These are phyloP conservation scores for Aphyosemion australe DNA, from an alignment of 2,113 vertebrate species.

Conservation along the genomic window DNA sequence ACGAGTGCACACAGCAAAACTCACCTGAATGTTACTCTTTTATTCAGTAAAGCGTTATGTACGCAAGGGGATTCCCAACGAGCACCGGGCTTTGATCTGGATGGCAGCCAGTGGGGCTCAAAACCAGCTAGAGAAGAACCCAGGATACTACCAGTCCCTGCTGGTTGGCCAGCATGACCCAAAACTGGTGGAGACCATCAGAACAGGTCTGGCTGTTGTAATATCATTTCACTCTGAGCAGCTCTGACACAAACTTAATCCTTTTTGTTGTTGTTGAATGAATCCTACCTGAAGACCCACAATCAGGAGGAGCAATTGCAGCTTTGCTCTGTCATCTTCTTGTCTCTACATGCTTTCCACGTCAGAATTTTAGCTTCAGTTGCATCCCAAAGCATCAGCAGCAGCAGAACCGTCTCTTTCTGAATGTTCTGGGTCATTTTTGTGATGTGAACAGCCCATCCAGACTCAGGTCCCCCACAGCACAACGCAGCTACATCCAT, in stretches of 20 bases:
- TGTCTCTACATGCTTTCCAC: not conserved
- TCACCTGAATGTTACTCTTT: not conserved
- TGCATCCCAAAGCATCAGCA: not conserved
- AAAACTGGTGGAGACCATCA: constrained; percentile 87
- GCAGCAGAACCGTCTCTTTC: not conserved
- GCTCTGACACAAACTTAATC: not conserved
- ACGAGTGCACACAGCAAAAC: not conserved
- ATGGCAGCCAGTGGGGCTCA: constrained; percentile 93
- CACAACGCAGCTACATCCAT: not conserved
- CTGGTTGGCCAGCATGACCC: constrained; percentile 82
- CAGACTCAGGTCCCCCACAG: not conserved
- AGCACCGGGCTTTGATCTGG: constrained; percentile 89
- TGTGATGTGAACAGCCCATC: not conserved
- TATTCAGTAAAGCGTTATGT: constrained; percentile 93
- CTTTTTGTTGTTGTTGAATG: too few species aligned
- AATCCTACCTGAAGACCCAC: too few species aligned
- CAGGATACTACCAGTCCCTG: constrained; percentile 87
- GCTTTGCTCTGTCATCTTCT: not conserved
- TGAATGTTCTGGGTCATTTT: not conserved
- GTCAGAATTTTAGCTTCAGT: not conserved
- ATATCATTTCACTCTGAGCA: not conserved
- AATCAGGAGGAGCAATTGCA: not conserved
- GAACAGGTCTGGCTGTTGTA: constrained; percentile 82
- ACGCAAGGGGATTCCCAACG: constrained; percentile 92
- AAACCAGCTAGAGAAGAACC: constrained; percentile 87